Base-by-base conservation (phyloP, 2,888 invertebrate species). In the Dermolepida albohirtum region DNA sequence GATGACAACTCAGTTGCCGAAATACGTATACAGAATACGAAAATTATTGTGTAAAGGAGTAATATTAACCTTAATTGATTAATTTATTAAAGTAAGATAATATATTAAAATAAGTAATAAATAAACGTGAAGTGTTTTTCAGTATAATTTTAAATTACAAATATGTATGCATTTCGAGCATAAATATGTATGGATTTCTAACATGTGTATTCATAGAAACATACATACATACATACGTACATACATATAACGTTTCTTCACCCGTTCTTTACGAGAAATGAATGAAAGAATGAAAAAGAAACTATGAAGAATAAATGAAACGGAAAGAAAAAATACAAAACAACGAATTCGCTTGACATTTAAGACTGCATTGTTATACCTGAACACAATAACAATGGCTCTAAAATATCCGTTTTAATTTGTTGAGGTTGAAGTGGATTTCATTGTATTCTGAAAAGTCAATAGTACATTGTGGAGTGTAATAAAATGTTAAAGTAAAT, bases 381-480 rank as follows among this genome's bases (percentile, higher is more conserved):
- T 43, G 57, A 57, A 57, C 43, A 43, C 54, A 27, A 57, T 43
- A 57, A 57, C 57, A 43, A 43, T 43, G 43, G 57, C 57, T 57
- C 43, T 57, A 57, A 43, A 57, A 43, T 57, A 57, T 57, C 57
- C 27, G 57, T 43, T 57, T 41, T 57, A 57, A 57, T 57, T 57
- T 57, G 57, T 57, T 57, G 57, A 57, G 57, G 57, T 57, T 43
- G 16, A 43, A 43, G 43, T 43, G 57, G 12, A 57, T 57, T 57
- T 55, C 57, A 57, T 57, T 57, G 57, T 57, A 57, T 43, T 57
- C 57, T 16, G 29, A 57, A 57, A 57, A 57, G 57, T 57, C 57
- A 57, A 57, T 57, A 43, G 43, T 57, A 57, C 57, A 57, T 57
- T 57, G 57, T 57, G 57, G n/a, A 43, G 43, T 39, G 40, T 40